Evolutionary conservation across 2,888 invertebrate species (phyloP), one percentile per base, ranked within the genome.

Genomic region (Julus scanicus): DNA sequence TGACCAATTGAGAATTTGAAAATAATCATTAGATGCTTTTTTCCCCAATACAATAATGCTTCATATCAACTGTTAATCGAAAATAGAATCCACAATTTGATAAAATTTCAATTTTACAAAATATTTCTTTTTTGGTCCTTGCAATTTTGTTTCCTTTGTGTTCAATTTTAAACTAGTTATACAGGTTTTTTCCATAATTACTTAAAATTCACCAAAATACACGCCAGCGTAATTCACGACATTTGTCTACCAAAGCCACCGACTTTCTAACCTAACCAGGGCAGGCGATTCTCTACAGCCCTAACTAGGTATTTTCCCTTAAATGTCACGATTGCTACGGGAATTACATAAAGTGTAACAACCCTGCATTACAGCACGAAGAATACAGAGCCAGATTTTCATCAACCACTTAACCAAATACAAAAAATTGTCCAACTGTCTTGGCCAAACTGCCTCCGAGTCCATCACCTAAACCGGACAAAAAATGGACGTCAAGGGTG

Each of bases 311-410:
- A 37, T 80, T 39, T 29, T 80, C 80, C 13, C 80, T 8, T 71
- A 2, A 13, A 80, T 8, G 11, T 13, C 80, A 80, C 80, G 11
- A 39, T 37, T 80, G 29, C n/a, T n/a, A 29, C 29, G 80, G 37
- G 37, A 80, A 37, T 80, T 39, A 20, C 29, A 71, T 20, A 80
- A 80, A 80, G 80, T 80, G 80, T 80, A 80, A 80, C 80, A 80
- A 80, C 80, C 80, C 80, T 80, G 80, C 80, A 8, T 37, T 29
- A 37, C 15, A 80, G 80, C 29, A 39, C 37, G 80, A 80, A 63
- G 44, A 44, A 44, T 53, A 15, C 37, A 29, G 11, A 29, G 37
- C 15, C 37, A 37, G 11, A 80, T 37, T 80, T 80, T 15, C 80
- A 71, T 37, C 80, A 80, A 37, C 29, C 13, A 80, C 37, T 37